phyloP scores from a whole-genome alignment of 2,113 vertebrate species.

The Nerophis lumbriciformis region DNA sequence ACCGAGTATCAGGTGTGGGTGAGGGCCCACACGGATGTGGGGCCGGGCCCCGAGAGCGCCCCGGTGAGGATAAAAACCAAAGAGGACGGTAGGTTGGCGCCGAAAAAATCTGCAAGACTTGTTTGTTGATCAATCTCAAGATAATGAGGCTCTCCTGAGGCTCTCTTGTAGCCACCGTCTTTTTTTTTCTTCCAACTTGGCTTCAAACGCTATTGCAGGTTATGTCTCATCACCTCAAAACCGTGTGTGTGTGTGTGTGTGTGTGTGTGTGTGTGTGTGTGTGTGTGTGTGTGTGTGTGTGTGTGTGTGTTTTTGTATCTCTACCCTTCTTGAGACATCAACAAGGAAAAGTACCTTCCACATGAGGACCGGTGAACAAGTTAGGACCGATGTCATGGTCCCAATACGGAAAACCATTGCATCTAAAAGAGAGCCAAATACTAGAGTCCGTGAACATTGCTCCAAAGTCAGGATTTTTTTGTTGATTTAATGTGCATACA shows the following conservation, averaged over 20 bases:
- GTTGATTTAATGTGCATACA: too few species aligned
- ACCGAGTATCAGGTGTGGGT: conserved; percentile 98
- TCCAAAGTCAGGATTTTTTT: too few species aligned
- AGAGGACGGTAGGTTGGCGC: conserved; percentile 88
- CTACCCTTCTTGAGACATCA: too few species aligned
- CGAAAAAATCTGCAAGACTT: conserved; percentile 2
- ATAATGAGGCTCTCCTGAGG: conserved; percentile 32
- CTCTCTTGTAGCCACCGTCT: not conserved
- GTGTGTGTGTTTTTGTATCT: too few species aligned
- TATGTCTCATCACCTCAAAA: conserved; percentile 29
- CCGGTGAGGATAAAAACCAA: conserved; percentile 86
- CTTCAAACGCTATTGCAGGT: conserved; percentile 23
- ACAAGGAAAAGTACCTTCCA: too few species aligned
- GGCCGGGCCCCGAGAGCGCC: conserved; percentile 91
- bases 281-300: not conserved
- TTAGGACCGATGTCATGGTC: too few species aligned
- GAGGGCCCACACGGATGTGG: conserved; percentile 94
- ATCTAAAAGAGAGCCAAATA: too few species aligned
- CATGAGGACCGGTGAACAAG: too few species aligned
- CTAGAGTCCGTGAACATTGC: too few species aligned
- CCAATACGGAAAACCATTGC: too few species aligned
- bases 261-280: not conserved
- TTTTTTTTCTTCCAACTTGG: conserved; percentile 17
- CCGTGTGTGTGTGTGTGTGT: conserved; percentile 3
- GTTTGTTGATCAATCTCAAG: conserved; percentile 25